Evolutionary conservation across 2,113 vertebrate species (phyloP).

Genomic region (Trichomycterus rosablanca): DNA sequence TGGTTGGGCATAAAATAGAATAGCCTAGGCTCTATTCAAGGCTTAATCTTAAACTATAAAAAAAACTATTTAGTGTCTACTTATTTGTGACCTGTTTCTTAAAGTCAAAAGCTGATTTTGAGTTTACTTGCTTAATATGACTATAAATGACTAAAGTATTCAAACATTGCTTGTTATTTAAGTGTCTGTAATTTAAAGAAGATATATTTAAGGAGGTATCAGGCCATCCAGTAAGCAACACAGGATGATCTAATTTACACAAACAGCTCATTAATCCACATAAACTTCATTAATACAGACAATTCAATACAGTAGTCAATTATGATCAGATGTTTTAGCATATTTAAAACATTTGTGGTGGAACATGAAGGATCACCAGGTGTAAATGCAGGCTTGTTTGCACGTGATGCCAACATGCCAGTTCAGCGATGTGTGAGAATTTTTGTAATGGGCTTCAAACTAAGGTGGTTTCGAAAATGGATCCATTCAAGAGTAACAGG

Average conservation of each 20-base stretch:
- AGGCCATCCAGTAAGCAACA: conserved; percentile 49
- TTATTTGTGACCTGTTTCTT: no score
- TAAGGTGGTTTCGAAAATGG: conserved; percentile 36
- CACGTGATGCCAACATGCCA: conserved; percentile 56
- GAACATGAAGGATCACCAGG: conserved; percentile 15
- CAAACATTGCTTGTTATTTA: no score
- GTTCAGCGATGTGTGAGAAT: conserved; percentile 42
- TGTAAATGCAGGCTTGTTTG: conserved; percentile 56
- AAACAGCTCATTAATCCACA: conserved; percentile 52
- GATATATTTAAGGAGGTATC: background rate
- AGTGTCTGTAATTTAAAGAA: no score
- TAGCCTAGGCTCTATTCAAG: no score
- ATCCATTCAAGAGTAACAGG: conserved; percentile 37
- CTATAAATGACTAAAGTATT: no score
- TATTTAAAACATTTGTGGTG: background rate
- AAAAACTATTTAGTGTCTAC: no score
- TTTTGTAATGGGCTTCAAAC: conserved; percentile 43
- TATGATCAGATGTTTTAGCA: background rate
- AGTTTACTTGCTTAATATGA: no score
- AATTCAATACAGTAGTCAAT: background rate
- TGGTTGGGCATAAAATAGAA: no score
- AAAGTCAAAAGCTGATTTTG: no score
- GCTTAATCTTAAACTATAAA: no score
- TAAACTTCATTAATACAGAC: conserved; percentile 5
- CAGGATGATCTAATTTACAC: conserved; percentile 77